Evolutionary conservation across 2,888 invertebrate genomes (phyloP), one percentile per base, ranked within the genome.

Genomic region (Timandra comae): DNA sequence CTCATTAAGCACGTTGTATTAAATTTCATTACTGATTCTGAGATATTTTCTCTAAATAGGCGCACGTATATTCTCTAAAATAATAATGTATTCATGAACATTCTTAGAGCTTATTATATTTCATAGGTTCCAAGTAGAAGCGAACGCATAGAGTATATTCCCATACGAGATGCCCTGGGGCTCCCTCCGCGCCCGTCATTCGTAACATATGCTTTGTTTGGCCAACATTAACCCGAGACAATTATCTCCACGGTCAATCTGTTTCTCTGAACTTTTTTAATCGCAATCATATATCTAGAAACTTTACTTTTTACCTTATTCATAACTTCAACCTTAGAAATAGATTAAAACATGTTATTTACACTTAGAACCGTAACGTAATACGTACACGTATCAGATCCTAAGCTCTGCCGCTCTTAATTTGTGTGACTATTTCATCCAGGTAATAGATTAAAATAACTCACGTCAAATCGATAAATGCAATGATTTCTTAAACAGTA

Each of bases 161-260:
- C 67, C 76, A 77, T 74, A 69, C 69, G 68, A 62, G 56, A 58
- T 52, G 68, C 70, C 78, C 56, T 49, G 59, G 52, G 74, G 71
- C 70, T 41, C 48, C 35, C 56, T 47, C 52, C 49, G 33, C 62
- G 65, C 67, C 70, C 68, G 70, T 77, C 77, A 77, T 62, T 64
- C 66, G 48, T 56, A 68, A 56, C 67, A 52, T 63, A 64, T 62
- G 72, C 71, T 80, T 80, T 77, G 76, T 80, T 80, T 78, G 70
- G 73, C 73, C 61, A 70, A 63, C 56, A 64, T 63, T 68, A 63
- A 60, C 63, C 56, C 57, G 43, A 70, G 58, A 69, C 75, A 78
- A 82, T 82, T 78, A 81, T 75, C 74, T 73, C 62, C 63, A 62
- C 63, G 41, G 57, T 63, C 69, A 69, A 76, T 78, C 66, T 70